Conservation (phyloP, 2,888 invertebrate species). For the Ophion slaviceki region DNA sequence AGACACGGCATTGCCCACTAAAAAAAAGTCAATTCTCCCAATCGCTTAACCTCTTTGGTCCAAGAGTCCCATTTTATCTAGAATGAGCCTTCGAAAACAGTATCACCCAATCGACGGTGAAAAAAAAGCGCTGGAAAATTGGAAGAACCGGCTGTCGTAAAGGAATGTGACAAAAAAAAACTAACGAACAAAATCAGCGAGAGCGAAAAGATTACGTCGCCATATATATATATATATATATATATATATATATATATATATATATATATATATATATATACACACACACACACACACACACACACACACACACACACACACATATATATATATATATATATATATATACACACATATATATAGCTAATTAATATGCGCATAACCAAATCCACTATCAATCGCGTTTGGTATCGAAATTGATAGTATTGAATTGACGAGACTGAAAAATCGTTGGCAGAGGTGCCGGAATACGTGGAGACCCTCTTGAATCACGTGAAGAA, state of each 20-base stretch:
- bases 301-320: too few relatives aligned
- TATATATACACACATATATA: too few relatives aligned
- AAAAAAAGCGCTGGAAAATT: background rate
- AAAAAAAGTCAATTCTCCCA: too few relatives aligned
- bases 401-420: constrained; percentile 1
- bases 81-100: too few relatives aligned
- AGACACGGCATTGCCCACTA: background rate
- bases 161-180: background rate
- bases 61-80: too few relatives aligned
- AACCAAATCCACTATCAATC: background rate
- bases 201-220: background rate
- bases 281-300: too few relatives aligned
- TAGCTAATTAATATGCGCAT: background rate
- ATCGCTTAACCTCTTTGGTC: too few relatives aligned
- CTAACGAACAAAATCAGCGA: background rate
- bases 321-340: too few relatives aligned
- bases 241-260: too few relatives aligned
- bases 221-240: background rate
- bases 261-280: too few relatives aligned
- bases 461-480: constrained; percentile 89
- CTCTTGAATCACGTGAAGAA: constrained; percentile 89
- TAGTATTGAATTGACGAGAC: background rate
- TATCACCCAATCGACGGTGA: too few relatives aligned
- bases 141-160: background rate
- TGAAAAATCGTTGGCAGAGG: constrained; percentile 83